phyloP scores from a whole-genome alignment of 2,113 vertebrate species.

The Felis chaus region DNA sequence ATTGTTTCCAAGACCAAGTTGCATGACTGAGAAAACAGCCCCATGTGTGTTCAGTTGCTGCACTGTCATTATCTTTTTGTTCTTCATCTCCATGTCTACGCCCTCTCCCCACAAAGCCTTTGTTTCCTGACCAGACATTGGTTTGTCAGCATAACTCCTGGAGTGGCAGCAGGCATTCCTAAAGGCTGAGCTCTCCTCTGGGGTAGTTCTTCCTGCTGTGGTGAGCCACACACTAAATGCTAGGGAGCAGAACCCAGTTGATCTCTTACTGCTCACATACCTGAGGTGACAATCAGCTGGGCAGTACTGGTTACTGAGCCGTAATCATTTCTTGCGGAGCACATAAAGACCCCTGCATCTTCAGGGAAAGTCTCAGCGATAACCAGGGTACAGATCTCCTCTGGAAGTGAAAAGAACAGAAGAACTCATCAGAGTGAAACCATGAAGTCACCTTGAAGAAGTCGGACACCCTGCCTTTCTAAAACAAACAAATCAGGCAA shows the following conservation, averaged over 20 bases:
- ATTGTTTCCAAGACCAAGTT: not conserved
- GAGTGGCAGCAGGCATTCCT: not conserved
- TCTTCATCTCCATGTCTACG: not conserved
- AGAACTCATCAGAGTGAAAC: not conserved
- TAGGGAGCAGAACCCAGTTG: not conserved
- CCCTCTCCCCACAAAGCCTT: not conserved
- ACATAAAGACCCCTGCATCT: conserved; percentile 94
- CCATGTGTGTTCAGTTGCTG: fast-evolving
- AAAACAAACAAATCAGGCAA: not conserved
- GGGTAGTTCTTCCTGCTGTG: not conserved
- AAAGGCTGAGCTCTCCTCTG: not conserved
- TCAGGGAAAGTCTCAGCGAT: conserved; percentile 98
- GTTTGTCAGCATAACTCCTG: not conserved
- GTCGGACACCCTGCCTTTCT: not conserved
- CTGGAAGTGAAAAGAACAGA: conserved; percentile 82
- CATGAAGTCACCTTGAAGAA: not conserved
- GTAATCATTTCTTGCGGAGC: conserved; percentile 90
- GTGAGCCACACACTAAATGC: not conserved
- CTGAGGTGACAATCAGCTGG: conserved; percentile 90
- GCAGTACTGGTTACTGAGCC: conserved; percentile 92
- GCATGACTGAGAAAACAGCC: not conserved
- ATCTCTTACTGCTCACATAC: conserved; percentile 76
- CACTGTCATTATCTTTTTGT: not conserved
- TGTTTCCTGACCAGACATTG: not conserved
- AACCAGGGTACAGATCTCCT: conserved; percentile 98